These are phyloP conservation scores for Potorous gilbertii DNA, from an alignment of 2,797 vertebrate species.

Conservation along the genomic window DNA sequence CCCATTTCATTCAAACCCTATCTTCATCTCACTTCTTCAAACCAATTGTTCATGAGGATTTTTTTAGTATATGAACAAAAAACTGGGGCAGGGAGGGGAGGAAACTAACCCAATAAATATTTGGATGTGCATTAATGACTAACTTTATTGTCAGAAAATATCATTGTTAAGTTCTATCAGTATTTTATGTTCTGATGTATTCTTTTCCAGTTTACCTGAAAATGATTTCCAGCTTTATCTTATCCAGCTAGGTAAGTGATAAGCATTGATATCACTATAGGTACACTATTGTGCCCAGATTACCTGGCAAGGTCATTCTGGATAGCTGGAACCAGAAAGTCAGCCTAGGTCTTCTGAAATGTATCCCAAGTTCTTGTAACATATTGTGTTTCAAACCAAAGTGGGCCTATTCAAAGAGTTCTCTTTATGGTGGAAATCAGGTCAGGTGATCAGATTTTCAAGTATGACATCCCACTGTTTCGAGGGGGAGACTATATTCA, in stretches of 20 bases:
- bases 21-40: neutral
- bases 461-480: neutral
- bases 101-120: constrained; percentile 15
- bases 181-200: constrained; percentile 3
- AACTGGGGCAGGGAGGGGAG: neutral
- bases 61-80: neutral
- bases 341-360: neutral
- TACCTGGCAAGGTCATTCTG: constrained; percentile 1
- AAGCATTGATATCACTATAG: neutral
- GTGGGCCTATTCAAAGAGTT: neutral
- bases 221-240: neutral
- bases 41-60: neutral
- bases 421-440: constrained; percentile 34
- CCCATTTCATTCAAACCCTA: neutral
- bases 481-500: neutral
- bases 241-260: constrained; percentile 29
- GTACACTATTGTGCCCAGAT: constrained; percentile 3
- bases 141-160: neutral
- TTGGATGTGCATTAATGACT: neutral
- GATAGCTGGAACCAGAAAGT: neutral
- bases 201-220: neutral
- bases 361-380: neutral
- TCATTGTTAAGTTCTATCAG: constrained; percentile 38
- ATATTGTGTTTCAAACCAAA: neutral
- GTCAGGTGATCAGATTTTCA: constrained; percentile 7